These are phyloP conservation scores for Priocnemis perturbator DNA, from an alignment of 2,888 invertebrate genomes.

Conservation along the genomic window DNA sequence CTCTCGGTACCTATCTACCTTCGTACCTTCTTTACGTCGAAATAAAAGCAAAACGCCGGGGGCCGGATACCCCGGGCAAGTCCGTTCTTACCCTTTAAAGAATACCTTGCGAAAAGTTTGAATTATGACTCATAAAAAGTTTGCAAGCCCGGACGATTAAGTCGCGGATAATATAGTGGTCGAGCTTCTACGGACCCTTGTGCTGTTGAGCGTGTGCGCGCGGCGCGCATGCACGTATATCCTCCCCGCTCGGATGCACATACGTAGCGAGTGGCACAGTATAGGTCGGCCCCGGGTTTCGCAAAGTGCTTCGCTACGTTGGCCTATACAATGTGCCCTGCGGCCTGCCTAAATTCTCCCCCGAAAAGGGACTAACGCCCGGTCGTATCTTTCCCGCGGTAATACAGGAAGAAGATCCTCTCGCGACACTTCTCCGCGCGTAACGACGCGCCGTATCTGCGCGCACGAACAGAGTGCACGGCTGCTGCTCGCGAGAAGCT, in stretches of 20 bases:
- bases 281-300: conserved; percentile 19
- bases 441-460: too few relatives aligned
- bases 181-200: conserved; percentile 9
- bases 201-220: neutral
- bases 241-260: conserved; percentile 9
- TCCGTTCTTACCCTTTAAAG: conserved; percentile 48
- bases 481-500: too few relatives aligned
- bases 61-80: conserved; percentile 22
- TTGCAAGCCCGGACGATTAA: conserved; percentile 67
- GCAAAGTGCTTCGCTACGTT: conserved; percentile 38
- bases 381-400: too few relatives aligned
- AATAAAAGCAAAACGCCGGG: conserved; percentile 39
- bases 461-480: too few relatives aligned
- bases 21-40: conserved; percentile 33
- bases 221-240: conserved; percentile 7
- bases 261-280: conserved; percentile 26
- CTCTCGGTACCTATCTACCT: conserved; percentile 14
- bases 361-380: conserved; percentile 9
- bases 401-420: too few relatives aligned
- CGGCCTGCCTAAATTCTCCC: conserved; percentile 35
- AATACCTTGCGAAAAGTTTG: conserved; percentile 61
- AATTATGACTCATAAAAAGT: conserved; percentile 68
- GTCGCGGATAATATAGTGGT: conserved; percentile 60
- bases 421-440: too few relatives aligned
- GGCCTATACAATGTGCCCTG: conserved; percentile 7